These are phyloP conservation scores for Drosophila parabipectinata DNA, from an alignment of 1,140 invertebrate species.

Conservation along the genomic window DNA sequence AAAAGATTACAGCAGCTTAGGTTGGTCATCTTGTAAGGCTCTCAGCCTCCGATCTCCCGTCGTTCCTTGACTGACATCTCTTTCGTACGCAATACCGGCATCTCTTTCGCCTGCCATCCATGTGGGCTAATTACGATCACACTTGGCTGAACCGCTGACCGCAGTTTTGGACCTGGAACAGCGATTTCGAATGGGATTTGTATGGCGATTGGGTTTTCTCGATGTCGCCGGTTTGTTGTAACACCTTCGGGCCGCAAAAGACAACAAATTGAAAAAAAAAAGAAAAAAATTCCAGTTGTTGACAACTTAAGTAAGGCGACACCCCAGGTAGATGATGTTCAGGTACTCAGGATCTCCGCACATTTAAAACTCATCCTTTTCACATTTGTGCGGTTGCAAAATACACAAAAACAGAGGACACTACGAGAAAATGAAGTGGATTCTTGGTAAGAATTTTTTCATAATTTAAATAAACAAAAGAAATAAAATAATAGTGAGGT, in stretches of 20 bases:
- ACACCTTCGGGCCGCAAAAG: constrained; percentile 25
- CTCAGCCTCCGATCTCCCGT: neutral
- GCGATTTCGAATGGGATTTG: constrained; percentile 15
- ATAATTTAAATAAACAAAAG: neutral
- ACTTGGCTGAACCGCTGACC: constrained; percentile 48
- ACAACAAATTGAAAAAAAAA: neutral
- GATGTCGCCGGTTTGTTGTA: constrained; percentile 17
- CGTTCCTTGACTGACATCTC: neutral
- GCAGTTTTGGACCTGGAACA: constrained; percentile 14
- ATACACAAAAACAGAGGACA: constrained; percentile 8
- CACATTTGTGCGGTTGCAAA: constrained; percentile 17
- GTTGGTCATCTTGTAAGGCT: constrained; percentile 27
- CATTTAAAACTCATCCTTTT: constrained; percentile 13
- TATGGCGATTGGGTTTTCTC: neutral
- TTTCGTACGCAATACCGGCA: too few relatives aligned
- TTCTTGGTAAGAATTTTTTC: neutral
- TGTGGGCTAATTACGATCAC: constrained; percentile 45
- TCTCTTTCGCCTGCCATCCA: neutral
- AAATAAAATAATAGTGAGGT: neutral
- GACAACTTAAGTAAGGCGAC: constrained; percentile 51
- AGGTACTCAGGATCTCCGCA: neutral
- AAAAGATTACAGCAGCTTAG: constrained; percentile 26
- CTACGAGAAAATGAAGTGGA: neutral
- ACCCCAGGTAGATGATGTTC: constrained; percentile 18
- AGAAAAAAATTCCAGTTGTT: constrained; percentile 12